Percentiles rank a stretch among this genome's conserved stretches.
These are phyloP conservation scores for Asteroscopus sphinx DNA, from an alignment of 2,888 invertebrate species.

Conservation along the genomic window DNA sequence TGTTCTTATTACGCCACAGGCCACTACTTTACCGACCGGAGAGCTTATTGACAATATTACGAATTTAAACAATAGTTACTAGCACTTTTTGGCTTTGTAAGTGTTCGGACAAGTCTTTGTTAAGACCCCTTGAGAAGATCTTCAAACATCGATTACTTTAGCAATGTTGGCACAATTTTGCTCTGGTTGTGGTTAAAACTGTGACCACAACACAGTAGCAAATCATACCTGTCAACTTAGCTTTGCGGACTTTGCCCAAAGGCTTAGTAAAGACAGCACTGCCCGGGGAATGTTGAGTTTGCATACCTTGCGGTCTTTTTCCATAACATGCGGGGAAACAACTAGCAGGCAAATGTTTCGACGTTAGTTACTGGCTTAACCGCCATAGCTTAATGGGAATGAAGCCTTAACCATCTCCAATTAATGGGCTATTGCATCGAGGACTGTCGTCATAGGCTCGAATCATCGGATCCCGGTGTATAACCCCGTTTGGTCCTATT, in stretches of 20 bases:
- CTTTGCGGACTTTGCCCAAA: slow-evolving; percentile 19
- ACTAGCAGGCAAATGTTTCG: not conserved
- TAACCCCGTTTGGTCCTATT: slow-evolving; percentile 16
- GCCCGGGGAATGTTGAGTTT: no score
- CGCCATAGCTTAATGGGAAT: slow-evolving; percentile 9
- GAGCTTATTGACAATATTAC: no score
- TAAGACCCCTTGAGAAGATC: not conserved
- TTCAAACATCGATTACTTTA: not conserved
- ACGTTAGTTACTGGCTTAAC: slow-evolving; percentile 10
- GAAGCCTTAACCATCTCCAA: slow-evolving; percentile 20
- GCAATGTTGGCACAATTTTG: slow-evolving; percentile 9
- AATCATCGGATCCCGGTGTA: slow-evolving; percentile 31
- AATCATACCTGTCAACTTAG: slow-evolving; percentile 27
- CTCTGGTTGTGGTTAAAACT: slow-evolving; percentile 2
- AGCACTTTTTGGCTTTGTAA: not conserved
- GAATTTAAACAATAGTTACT: slow-evolving; percentile 3
- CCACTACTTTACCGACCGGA: no score
- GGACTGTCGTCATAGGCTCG: slow-evolving; percentile 23
- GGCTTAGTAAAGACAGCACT: slow-evolving; percentile 34
- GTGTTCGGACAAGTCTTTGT: not conserved
- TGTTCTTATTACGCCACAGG: no score
- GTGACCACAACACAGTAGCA: slow-evolving; percentile 31
- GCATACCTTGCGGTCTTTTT: not conserved
- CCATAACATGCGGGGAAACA: not conserved
- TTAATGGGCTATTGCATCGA: slow-evolving; percentile 28